Conservation (phyloP, 2,888 invertebrate species). For the Arenicola marina region DNA sequence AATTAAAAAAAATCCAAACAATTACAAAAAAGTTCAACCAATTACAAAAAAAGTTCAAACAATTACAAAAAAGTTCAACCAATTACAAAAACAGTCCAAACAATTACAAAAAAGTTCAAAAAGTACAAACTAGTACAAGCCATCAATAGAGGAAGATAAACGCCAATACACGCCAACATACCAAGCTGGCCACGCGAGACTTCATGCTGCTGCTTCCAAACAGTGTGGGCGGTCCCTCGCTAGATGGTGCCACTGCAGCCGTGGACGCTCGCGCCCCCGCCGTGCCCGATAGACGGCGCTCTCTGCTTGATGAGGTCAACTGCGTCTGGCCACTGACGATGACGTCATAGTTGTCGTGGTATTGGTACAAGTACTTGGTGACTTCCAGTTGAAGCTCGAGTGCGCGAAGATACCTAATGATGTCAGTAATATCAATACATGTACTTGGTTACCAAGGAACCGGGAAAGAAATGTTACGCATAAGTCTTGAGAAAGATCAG, state of each 20-base stretch:
- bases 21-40: too few species aligned
- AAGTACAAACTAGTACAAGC: background rate
- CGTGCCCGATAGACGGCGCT: too few species aligned
- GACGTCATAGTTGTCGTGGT: slow-evolving; percentile 33
- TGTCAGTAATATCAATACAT: too few species aligned
- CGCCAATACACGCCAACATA: slow-evolving; percentile 29
- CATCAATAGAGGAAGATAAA: background rate
- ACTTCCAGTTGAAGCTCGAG: slow-evolving; percentile 82
- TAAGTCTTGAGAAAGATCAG: too few species aligned
- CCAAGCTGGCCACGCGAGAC: slow-evolving; percentile 51
- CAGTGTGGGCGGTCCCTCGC: slow-evolving; percentile 45
- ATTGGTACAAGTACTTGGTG: slow-evolving; percentile 64
- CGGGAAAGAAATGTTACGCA: too few species aligned
- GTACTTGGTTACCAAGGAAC: too few species aligned
- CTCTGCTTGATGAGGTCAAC: too few species aligned
- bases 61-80: too few species aligned
- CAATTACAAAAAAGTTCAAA: background rate
- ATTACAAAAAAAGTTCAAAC: too few species aligned
- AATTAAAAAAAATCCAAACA: too few species aligned
- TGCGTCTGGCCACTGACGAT: background rate
- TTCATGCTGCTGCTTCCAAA: slow-evolving; percentile 47
- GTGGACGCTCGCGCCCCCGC: background rate
- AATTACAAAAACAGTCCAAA: too few species aligned
- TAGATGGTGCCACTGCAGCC: slow-evolving; percentile 28
- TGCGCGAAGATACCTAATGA: slow-evolving; percentile 76